These are phyloP conservation scores for Pantelozetes paolii DNA, from an alignment of 2,888 invertebrate genomes.

Conservation along the genomic window DNA sequence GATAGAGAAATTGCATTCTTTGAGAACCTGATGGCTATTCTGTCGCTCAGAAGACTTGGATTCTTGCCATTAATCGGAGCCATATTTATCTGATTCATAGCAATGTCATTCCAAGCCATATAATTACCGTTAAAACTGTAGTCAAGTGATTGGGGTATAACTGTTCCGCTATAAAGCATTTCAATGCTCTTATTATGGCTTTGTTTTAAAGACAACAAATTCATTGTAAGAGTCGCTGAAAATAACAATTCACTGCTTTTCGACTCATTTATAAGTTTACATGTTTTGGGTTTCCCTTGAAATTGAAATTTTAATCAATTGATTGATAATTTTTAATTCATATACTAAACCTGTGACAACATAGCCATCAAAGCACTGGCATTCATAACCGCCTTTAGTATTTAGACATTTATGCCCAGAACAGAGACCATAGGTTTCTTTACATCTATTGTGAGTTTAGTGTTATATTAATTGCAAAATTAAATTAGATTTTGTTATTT, in stretches of 20 bases:
- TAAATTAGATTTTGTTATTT: neutral
- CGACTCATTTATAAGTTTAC: neutral
- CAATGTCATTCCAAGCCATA: neutral
- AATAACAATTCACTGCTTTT: neutral
- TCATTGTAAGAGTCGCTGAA: conserved; percentile 8
- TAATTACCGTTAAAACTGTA: conserved; percentile 16
- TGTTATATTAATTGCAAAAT: neutral
- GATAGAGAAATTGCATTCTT: neutral
- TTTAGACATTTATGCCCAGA: conserved; percentile 14
- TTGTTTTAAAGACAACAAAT: too few species aligned
- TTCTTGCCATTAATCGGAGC: neutral
- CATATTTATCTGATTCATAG: neutral
- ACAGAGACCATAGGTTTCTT: neutral
- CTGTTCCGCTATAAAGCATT: conserved; percentile 17
- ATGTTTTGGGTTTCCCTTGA: neutral
- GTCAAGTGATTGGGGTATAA: neutral
- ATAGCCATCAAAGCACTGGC: neutral
- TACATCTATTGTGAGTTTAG: neutral
- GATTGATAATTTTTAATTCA: neutral
- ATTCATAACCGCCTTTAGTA: neutral
- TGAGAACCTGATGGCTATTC: neutral
- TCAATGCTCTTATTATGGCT: neutral
- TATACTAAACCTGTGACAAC: neutral
- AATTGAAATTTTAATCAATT: neutral
- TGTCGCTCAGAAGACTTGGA: neutral